Conservation (phyloP, 1,140 invertebrate genomes). For the Heliconius nattereri region DNA sequence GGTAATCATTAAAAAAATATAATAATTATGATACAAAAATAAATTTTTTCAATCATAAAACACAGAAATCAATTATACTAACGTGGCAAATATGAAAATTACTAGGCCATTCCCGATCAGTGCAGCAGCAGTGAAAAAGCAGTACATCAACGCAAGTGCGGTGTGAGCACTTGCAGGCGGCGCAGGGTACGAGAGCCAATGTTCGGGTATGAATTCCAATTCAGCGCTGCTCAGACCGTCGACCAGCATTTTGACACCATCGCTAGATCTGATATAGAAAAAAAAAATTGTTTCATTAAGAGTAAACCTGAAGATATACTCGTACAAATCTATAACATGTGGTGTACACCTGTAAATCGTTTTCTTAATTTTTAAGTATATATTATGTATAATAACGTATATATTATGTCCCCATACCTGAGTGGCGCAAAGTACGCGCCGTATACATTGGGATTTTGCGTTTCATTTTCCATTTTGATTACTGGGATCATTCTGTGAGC, state of each 20-base stretch:
- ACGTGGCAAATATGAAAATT: conserved; percentile 93
- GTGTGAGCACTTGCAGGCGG: conserved; percentile 92
- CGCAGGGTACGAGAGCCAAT: conserved; percentile 90
- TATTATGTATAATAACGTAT: no score
- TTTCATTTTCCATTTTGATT: conserved; percentile 65
- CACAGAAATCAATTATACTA: conserved; percentile 59
- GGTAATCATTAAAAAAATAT: neutral
- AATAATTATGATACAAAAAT: neutral
- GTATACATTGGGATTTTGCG: conserved; percentile 56
- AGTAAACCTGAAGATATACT: no score
- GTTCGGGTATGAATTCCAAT: conserved; percentile 88
- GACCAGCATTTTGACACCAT: conserved; percentile 83
- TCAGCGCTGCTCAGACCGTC: conserved; percentile 90
- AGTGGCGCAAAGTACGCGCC: conserved; percentile 68
- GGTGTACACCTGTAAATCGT: no score
- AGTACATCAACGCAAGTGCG: conserved; percentile 89
- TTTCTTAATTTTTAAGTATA: no score
- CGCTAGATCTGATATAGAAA: conserved; percentile 39
- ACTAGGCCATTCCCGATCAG: conserved; percentile 93
- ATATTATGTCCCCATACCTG: conserved; percentile 48
- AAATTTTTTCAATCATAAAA: no score
- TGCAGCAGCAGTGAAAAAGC: conserved; percentile 89
- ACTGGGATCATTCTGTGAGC: conserved; percentile 60
- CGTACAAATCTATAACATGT: no score
- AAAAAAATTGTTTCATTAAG: neutral